Base-by-base conservation (phyloP, 2,113 vertebrate species). In the Verasper variegatus region DNA sequence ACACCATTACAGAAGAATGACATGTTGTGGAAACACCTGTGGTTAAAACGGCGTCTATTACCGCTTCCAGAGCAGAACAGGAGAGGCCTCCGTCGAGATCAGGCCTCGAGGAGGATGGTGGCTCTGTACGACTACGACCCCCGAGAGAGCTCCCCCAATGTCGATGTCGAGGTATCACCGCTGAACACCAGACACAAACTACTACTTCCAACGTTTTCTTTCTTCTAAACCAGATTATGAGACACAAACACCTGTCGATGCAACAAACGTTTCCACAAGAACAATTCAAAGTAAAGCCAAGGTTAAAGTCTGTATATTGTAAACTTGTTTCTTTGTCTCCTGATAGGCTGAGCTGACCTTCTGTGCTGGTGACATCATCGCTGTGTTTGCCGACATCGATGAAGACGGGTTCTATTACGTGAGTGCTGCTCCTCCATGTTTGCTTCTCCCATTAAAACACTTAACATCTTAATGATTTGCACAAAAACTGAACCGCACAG, bases 401-500 rank as follows among this genome's bases (percentile, higher is more conserved):
- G 97, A 99, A 73, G 98, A 99, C 52, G 98, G 98, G 15, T 99
- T 99, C 91, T 99, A 98, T 91, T 98, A 97, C 26, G 98, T 99
- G 92, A 97, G 98, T 95, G 7, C 21, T 21, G 8, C 20, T 58
- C 51, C 2, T 49, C 17, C 49, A 5, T 42, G 5, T 75, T 72
- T 51, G 1, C 20, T 31, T 57, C 2, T 37, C 2, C 10, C 1
- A 37, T 52, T 45, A 20, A 35, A 37, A 45, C 6, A 5, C 10
- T 24, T 15, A 10, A 21, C 7, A 13, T 21, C n/a, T 6, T 2
- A 42, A 13, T 18, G 45, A 13, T 47, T 14, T 47, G 45, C 4
- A n/a, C 18, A 18, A 51, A 17, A 51, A 8, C 49, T 6, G 49
- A 51, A 51, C 18, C n/a, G 49, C 5, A 45, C 11, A 15, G 14